A percentile compares a stretch with the other conserved stretches of the same genome.
Evolutionary conservation across 2,113 vertebrate genomes (phyloP).

Genomic region (Datnioides undecimradiatus): DNA sequence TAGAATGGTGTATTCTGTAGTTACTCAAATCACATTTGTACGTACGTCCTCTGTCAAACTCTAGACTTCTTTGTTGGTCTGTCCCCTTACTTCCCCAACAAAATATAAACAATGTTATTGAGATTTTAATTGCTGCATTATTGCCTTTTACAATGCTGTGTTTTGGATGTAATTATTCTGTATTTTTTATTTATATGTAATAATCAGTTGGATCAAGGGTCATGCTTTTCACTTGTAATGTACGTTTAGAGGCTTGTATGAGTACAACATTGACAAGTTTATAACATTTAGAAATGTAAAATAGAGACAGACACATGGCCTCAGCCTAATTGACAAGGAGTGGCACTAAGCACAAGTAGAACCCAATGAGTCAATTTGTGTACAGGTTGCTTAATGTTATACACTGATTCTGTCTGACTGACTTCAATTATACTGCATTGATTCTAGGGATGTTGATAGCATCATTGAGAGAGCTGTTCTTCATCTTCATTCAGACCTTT

Average conservation of each 20-base stretch:
- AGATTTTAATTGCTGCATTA: slow-evolving; percentile 85
- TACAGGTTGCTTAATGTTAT: slow-evolving; percentile 64
- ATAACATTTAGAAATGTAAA: slow-evolving; percentile 62
- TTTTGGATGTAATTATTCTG: slow-evolving; percentile 86
- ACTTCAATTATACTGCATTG: slow-evolving; percentile 54
- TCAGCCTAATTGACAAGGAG: slow-evolving; percentile 66
- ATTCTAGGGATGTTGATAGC: slow-evolving; percentile 49
- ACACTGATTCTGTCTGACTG: slow-evolving; percentile 51
- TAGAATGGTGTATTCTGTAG: slow-evolving; percentile 82
- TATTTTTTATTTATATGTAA: slow-evolving; percentile 86
- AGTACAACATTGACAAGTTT: slow-evolving; percentile 60
- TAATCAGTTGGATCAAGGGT: slow-evolving; percentile 82
- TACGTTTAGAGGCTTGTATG: slow-evolving; percentile 71
- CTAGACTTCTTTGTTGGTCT: slow-evolving; percentile 74
- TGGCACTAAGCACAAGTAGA: slow-evolving; percentile 82
- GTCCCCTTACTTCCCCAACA: slow-evolving; percentile 68
- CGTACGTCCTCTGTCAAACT: slow-evolving; percentile 71
- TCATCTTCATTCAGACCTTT: slow-evolving; percentile 73
- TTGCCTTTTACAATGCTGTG: slow-evolving; percentile 87
- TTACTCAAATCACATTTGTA: slow-evolving; percentile 81
- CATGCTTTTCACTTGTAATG: slow-evolving; percentile 78
- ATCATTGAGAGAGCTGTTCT: slow-evolving; percentile 65
- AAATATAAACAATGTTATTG: slow-evolving; percentile 82
- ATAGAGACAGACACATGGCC: slow-evolving; percentile 40
- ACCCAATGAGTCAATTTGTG: slow-evolving; percentile 67